Evolutionary conservation across 2,797 vertebrate genomes (phyloP), one percentile per base, ranked within the genome.

Genomic region (Epinephelus awoara): DNA sequence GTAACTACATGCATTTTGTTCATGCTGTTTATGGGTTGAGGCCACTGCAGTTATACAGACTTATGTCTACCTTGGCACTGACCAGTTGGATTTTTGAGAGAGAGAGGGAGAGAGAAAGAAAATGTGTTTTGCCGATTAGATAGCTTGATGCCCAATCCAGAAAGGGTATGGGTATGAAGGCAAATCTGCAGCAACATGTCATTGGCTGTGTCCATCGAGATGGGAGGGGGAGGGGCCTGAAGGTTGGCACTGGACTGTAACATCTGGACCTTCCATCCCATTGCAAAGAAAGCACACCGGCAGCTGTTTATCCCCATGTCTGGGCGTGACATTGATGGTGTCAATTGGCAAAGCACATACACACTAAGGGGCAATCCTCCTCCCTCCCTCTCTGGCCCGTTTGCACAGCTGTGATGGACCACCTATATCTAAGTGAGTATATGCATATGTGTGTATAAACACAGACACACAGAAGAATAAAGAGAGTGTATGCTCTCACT

Each of bases 291-390:
- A 93, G 88, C 94, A 90, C 2, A 79, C 2, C 91, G 93, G 94
- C 97, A 98, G 97, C 96, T 98, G 97, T 96, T 97, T 95, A 95
- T 95, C 95, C 97, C 95, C 93, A 88, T 88, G 94, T 95, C 96
- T 88, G 79, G 88, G 92, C 94, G 92, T 92, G 93, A 96, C 96
- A 96, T 96, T 93, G 93, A 96, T 96, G 96, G 96, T 97, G 96
- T 96, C 95, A 95, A 97, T 96, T 96, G 94, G 93, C 95, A 96
- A 85, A 95, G 92, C 23, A 27, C 63, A 72, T 78, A 80, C 70
- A 79, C 47, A 72, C 38, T 72, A 46, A 87, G 64, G 80, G 78
- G 74, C 76, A 85, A 74, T 80, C 82, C 73, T 70, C 46, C 21
- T 75, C 40, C 54, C 92, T 94, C 92, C 94, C 90, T 94, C 95